A percentile compares a stretch with the other conserved stretches of the same genome.
phyloP scores from a whole-genome alignment of 2,888 invertebrate species.

The Linnaemya tessellans region DNA sequence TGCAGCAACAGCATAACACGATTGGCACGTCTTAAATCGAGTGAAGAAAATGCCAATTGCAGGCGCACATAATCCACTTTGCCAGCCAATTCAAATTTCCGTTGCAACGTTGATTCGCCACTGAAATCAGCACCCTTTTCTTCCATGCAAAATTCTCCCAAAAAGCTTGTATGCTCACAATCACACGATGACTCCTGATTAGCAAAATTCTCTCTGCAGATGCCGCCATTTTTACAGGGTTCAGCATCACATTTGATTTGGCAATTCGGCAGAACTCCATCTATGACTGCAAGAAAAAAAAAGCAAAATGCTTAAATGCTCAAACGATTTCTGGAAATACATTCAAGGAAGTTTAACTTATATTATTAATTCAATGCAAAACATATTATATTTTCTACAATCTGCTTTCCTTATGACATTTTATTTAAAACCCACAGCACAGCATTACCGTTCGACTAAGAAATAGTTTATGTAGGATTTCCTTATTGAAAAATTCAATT shows the following conservation, averaged over 20 bases:
- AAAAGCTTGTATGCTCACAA: conserved; percentile 94
- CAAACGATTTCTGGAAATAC: neutral
- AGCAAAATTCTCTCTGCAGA: conserved; percentile 94
- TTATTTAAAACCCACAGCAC: neutral
- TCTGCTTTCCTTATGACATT: conserved; percentile 16
- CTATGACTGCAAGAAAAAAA: conserved; percentile 83
- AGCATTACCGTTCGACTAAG: conserved; percentile 17
- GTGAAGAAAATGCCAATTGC: conserved; percentile 93
- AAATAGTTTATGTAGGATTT: conserved; percentile 58
- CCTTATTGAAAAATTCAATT: conserved; percentile 64
- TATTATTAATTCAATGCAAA: neutral
- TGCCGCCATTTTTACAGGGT: conserved; percentile 94
- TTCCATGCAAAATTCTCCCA: conserved; percentile 93
- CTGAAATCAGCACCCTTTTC: conserved; percentile 96
- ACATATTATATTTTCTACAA: neutral
- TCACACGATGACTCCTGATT: conserved; percentile 93
- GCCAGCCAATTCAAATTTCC: conserved; percentile 88
- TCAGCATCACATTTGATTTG: conserved; percentile 94
- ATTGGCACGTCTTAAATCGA: conserved; percentile 90
- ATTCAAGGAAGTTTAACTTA: neutral
- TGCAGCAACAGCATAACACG: conserved; percentile 91
- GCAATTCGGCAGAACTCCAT: conserved; percentile 91
- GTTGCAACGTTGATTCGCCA: conserved; percentile 92
- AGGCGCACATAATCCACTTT: conserved; percentile 91
- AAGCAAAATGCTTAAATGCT: neutral